Evolutionary conservation across 2,888 invertebrate species (phyloP).

Genomic region (Caenorhabditis virilis): DNA sequence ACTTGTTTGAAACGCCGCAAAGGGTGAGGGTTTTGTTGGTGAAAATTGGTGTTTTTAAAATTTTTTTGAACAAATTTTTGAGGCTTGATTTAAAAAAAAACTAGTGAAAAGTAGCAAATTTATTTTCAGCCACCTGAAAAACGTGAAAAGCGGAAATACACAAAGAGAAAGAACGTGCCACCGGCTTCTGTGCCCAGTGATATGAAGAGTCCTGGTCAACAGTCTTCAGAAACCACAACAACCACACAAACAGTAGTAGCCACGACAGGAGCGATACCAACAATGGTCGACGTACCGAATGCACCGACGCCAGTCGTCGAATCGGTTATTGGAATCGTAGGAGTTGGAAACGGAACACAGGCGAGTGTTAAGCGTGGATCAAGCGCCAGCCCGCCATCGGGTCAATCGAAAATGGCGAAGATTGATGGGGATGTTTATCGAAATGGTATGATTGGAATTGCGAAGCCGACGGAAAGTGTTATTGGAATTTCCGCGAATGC

Average conservation of each 20-base stretch:
- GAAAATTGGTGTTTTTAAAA: too few relatives aligned
- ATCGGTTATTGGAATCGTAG: slow-evolving; percentile 11
- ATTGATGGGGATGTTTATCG: background rate
- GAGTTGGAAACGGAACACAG: background rate
- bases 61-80: too few relatives aligned
- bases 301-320: background rate
- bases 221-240: slow-evolving; percentile 3
- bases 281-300: background rate
- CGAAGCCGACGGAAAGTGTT: slow-evolving; percentile 10
- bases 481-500: slow-evolving; percentile 26
- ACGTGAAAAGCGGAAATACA: slow-evolving; percentile 28
- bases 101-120: too few relatives aligned
- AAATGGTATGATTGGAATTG: slow-evolving; percentile 7
- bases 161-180: slow-evolving; percentile 22
- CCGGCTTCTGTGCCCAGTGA: background rate
- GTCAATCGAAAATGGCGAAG: slow-evolving; percentile 1
- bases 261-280: background rate
- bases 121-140: slow-evolving; percentile 15
- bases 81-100: too few relatives aligned
- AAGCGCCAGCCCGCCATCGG: slow-evolving; percentile 13
- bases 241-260: background rate
- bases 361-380: slow-evolving; percentile 3
- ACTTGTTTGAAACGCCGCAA: too few relatives aligned
- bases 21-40: too few relatives aligned
- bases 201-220: slow-evolving; percentile 31